phyloP scores from a whole-genome alignment of 2,797 vertebrate species.

The Carduelis carduelis region DNA sequence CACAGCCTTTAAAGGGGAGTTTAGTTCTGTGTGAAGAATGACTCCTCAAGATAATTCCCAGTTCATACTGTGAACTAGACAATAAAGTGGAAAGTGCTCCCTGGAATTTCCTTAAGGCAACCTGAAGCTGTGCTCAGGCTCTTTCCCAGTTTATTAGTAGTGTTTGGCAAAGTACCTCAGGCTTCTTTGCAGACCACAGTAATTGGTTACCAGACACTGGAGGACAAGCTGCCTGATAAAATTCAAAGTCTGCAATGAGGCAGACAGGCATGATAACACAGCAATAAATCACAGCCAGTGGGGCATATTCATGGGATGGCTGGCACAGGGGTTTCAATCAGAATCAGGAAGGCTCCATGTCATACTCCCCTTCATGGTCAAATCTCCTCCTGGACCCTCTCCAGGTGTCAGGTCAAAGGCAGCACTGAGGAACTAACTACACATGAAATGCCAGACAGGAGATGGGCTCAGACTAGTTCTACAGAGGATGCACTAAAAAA shows the following conservation, averaged over 20 bases:
- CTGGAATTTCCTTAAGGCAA: slow-evolving; percentile 53
- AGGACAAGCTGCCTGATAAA: slow-evolving; percentile 58
- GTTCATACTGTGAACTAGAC: slow-evolving; percentile 31
- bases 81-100: slow-evolving; percentile 37
- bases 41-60: background rate
- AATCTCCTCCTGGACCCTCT: background rate
- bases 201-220: slow-evolving; percentile 49
- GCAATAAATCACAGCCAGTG: slow-evolving; percentile 63
- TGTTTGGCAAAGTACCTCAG: slow-evolving; percentile 50
- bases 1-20: background rate
- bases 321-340: slow-evolving; percentile 43
- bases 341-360: slow-evolving; percentile 24
- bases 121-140: slow-evolving; percentile 16
- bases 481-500: background rate
- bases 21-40: background rate
- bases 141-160: slow-evolving; percentile 43
- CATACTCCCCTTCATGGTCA: background rate
- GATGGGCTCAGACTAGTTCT: background rate
- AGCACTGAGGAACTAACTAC: background rate
- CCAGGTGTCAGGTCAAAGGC: slow-evolving; percentile 6
- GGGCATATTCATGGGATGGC: slow-evolving; percentile 1
- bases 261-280: slow-evolving; percentile 46
- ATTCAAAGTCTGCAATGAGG: slow-evolving; percentile 45
- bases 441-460: background rate
- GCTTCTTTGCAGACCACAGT: slow-evolving; percentile 50